Conservation (phyloP, 2,888 invertebrate genomes). For the Labia minor region DNA sequence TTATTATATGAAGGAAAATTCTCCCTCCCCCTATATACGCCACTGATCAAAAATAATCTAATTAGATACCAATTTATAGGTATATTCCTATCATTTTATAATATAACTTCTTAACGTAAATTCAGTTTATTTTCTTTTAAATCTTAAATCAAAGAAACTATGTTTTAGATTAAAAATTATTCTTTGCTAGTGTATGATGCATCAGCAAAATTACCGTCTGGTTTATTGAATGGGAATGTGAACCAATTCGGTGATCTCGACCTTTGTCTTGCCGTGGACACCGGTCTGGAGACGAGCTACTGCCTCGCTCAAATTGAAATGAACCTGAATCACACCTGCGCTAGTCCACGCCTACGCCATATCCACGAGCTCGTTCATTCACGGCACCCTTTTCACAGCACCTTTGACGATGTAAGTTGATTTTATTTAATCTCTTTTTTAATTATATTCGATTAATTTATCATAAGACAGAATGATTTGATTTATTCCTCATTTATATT, state of each 20-base stretch:
- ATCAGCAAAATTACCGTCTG: slow-evolving; percentile 57
- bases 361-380: slow-evolving; percentile 47
- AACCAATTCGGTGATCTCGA: slow-evolving; percentile 63
- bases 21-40: too few species aligned
- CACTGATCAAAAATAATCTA: too few species aligned
- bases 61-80: too few species aligned
- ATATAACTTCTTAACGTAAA: too few species aligned
- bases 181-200: slow-evolving; percentile 52
- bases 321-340: slow-evolving; percentile 39
- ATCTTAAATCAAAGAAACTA: too few species aligned
- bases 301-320: slow-evolving; percentile 53
- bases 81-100: too few species aligned
- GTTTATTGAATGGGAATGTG: slow-evolving; percentile 54
- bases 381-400: slow-evolving; percentile 52
- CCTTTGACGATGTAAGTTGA: slow-evolving; percentile 53
- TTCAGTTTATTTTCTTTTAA: too few species aligned
- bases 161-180: too few species aligned
- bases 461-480: too few species aligned
- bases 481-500: too few species aligned
- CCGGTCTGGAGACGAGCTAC: slow-evolving; percentile 48
- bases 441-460: too few species aligned
- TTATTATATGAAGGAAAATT: too few species aligned
- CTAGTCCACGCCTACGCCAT: slow-evolving; percentile 39
- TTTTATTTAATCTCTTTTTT: slow-evolving; percentile 20
- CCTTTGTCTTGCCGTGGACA: slow-evolving; percentile 43